Conservation (phyloP, 2,113 vertebrate genomes). For the Pterophyllum scalare region DNA sequence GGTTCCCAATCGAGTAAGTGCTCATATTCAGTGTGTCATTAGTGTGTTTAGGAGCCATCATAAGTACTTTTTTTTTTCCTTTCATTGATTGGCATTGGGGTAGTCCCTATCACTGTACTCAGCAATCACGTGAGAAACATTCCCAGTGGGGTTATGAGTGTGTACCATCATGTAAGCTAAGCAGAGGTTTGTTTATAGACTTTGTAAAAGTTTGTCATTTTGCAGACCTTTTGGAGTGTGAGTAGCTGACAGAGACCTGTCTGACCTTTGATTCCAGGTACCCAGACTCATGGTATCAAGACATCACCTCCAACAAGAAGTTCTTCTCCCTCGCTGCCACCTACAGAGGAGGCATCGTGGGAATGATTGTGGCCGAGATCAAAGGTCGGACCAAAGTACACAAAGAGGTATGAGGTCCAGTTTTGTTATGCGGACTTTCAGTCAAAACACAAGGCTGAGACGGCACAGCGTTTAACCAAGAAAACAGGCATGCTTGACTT, state of each 20-base stretch:
- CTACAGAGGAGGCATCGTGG: slow-evolving; percentile 93
- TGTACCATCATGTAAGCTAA: neutral
- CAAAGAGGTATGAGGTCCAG: slow-evolving; percentile 88
- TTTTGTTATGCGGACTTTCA: rapidly evolving
- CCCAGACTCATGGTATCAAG: slow-evolving; percentile 99
- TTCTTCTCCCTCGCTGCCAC: slow-evolving; percentile 99
- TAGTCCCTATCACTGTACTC: too few relatives aligned
- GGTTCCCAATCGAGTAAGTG: slow-evolving; percentile 98
- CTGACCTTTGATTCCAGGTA: slow-evolving; percentile 83
- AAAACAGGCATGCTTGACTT: too few relatives aligned
- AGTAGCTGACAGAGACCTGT: neutral
- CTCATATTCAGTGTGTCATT: neutral
- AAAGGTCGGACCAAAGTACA: slow-evolving; percentile 98
- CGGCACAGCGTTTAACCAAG: rapidly evolving
- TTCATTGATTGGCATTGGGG: neutral
- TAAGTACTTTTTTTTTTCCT: neutral
- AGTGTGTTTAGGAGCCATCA: neutral
- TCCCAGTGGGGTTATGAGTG: neutral
- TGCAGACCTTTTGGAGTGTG: neutral
- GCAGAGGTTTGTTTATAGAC: neutral
- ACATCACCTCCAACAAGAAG: slow-evolving; percentile 99
- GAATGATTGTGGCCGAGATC: slow-evolving; percentile 99
- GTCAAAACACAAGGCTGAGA: neutral
- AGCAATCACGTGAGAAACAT: neutral
- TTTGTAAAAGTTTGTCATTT: too few relatives aligned